These are phyloP conservation scores for Bubalus kerabau DNA, from an alignment of 2,113 vertebrate species.

Conservation along the genomic window DNA sequence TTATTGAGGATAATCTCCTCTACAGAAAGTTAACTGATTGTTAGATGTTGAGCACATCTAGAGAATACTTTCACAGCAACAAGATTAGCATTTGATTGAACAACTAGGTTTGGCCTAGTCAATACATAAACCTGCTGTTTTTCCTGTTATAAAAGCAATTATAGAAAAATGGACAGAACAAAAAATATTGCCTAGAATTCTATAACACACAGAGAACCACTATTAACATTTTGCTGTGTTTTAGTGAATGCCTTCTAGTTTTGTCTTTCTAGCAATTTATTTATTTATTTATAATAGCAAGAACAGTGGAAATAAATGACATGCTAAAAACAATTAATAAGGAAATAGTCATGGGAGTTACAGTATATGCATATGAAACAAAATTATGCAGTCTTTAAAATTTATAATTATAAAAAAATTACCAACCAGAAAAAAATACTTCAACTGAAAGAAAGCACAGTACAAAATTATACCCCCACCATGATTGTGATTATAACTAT, in stretches of 20 bases:
- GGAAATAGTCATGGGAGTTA: neutral
- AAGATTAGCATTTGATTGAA: neutral
- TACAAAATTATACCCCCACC: neutral
- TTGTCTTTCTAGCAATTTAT: neutral
- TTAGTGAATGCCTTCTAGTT: neutral
- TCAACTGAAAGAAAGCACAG: neutral
- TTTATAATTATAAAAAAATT: constrained; percentile 12
- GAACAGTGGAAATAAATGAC: constrained; percentile 2
- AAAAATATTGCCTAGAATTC: neutral
- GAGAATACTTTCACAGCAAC: neutral
- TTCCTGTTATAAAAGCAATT: neutral
- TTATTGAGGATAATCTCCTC: neutral
- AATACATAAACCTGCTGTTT: neutral
- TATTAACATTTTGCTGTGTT: neutral
- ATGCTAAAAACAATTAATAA: neutral
- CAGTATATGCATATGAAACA: neutral
- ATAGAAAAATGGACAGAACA: neutral
- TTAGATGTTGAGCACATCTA: neutral
- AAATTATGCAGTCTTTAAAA: neutral
- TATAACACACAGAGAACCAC: neutral
- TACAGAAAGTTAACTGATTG: neutral
- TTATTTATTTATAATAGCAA: neutral
- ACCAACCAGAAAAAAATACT: constrained; percentile 13
- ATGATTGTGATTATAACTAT: neutral
- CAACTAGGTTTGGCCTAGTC: neutral